Base-by-base conservation (phyloP, 2,797 vertebrate species). In the Leptatherina wallacei region DNA sequence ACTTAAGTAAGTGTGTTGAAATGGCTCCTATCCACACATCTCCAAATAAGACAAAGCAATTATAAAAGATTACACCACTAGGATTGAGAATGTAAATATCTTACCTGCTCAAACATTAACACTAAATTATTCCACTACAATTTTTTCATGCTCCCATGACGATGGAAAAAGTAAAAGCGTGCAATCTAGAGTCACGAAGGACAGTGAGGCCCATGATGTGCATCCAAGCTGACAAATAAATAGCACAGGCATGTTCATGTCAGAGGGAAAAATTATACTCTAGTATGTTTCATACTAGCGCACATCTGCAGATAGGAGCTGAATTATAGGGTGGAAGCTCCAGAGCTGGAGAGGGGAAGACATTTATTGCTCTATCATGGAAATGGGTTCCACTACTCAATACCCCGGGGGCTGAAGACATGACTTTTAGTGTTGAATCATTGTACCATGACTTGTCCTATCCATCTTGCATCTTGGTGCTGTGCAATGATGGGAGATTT, bases 361-460 rank as follows among this genome's bases (percentile, higher is more conserved):
- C 93, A 90, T 94, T 95, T 95, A 95, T 92, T 87, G 91, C 86
- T 91, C 91, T 90, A 94, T 95, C 91, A 91, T 93, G 92, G 91
- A 94, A 95, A 95, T 93, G 85, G 88, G 94, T 95, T 95, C 93
- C 88, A 83, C 91, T 91, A 91, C 93, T 92, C 92, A 94, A 94
- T 94, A 93, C 92, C 92, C 88, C 68, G 79, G 89, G 92, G 91
- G 87, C 77, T 78, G 91, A 94, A 92, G 92, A 92, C 89, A 93
- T 85, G 92, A 80, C 85, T 89, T 91, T 94, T 93, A 94, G 93
- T 91, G 91, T 88, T 91, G 91, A 92, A 93, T 92, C 92, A 88
- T 76, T 62, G 83, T 81, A 88, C 72, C 66, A 36, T 82, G 78
- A 75, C 83, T 75, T 76, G 68, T 79, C 68, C 76, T 59, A 77